phyloP scores from a whole-genome alignment of 2,113 vertebrate species.

The Cyanoramphus novaezelandiae region DNA sequence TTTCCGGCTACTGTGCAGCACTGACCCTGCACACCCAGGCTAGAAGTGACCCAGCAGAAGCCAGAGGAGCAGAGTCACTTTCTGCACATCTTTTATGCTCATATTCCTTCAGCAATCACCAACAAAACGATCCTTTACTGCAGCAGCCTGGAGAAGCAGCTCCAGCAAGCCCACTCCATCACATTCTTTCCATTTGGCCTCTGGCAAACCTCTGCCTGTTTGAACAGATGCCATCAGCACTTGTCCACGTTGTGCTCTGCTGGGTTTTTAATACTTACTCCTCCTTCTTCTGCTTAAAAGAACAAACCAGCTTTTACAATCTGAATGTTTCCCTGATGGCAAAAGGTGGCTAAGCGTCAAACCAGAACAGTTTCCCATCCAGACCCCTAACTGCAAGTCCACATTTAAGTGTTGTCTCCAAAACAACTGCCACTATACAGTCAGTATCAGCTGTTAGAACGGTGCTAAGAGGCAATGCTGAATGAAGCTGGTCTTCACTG shows the following conservation, averaged over 20 bases:
- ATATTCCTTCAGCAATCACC: not conserved
- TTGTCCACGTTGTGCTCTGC: not conserved
- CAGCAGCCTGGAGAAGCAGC: not conserved
- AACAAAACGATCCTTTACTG: not conserved
- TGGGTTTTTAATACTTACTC: not conserved
- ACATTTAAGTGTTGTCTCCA: not conserved
- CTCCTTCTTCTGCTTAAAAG: not conserved
- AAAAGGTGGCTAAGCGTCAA: not conserved
- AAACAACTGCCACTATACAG: not conserved
- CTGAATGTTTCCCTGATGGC: not conserved
- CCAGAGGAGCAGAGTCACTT: not conserved
- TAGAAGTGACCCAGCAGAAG: not conserved
- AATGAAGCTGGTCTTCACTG: not conserved
- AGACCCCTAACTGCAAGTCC: not conserved
- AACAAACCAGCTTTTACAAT: not conserved
- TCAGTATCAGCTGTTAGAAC: not conserved
- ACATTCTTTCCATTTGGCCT: not conserved
- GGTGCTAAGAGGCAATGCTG: fast-evolving
- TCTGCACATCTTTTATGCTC: not conserved
- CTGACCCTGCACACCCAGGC: not conserved
- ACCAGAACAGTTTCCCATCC: not conserved
- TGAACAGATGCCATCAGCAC: not conserved
- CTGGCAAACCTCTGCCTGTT: not conserved
- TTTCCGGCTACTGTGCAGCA: not conserved
- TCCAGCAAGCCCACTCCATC: not conserved